Conservation (phyloP, 1,140 invertebrate genomes). For the Melanaphis sacchari region DNA sequence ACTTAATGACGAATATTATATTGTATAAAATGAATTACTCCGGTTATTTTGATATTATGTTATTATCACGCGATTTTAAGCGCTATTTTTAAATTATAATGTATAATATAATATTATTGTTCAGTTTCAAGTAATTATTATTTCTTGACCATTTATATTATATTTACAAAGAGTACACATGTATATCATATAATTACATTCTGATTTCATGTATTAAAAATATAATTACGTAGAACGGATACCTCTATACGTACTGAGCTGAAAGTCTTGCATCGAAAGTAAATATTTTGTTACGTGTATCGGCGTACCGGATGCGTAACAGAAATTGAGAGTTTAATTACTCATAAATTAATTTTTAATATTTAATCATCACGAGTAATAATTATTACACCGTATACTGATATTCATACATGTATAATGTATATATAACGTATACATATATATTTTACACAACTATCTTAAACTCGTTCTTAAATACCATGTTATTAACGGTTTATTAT, state of each 20-base stretch:
- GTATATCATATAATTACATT: not conserved
- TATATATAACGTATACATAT: not conserved
- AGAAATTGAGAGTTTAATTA: not conserved
- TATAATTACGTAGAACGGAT: not conserved
- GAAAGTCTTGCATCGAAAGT: not conserved
- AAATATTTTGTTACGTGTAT: constrained; percentile 6
- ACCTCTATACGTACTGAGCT: not conserved
- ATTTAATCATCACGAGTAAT: not conserved
- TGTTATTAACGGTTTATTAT: not conserved
- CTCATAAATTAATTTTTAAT: constrained; percentile 12
- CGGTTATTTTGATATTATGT: no score
- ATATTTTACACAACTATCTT: not conserved
- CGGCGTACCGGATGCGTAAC: not conserved
- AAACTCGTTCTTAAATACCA: not conserved
- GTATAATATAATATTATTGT: not conserved
- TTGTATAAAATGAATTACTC: not conserved
- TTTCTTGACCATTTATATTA: not conserved
- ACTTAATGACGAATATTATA: not conserved
- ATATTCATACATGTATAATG: not conserved
- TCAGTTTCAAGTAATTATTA: not conserved
- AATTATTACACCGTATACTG: not conserved
- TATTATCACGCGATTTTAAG: not conserved
- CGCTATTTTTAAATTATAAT: not conserved
- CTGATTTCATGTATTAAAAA: not conserved
- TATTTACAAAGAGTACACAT: not conserved